Evolutionary conservation across 2,113 vertebrate species (phyloP).

Genomic region (Lichenostomus cassidix): DNA sequence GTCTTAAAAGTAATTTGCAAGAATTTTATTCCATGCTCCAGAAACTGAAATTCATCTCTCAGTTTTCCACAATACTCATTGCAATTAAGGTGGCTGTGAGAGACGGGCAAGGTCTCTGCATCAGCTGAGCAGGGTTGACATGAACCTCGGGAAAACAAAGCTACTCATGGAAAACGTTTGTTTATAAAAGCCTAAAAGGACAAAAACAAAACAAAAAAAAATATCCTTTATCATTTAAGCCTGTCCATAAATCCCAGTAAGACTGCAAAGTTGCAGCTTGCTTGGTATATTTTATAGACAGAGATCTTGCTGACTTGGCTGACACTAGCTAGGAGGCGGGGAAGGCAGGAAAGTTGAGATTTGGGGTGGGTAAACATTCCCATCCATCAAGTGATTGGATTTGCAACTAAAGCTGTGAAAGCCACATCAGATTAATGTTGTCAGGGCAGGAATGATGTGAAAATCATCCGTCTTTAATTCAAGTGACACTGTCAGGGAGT

Average conservation of each 20-base stretch:
- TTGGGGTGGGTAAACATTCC: constrained; percentile 60
- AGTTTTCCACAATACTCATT: not conserved
- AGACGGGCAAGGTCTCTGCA: not conserved
- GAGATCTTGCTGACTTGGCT: constrained; percentile 57
- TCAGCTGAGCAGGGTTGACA: not conserved
- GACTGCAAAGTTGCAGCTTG: constrained; percentile 18
- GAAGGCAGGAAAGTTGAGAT: constrained; percentile 31
- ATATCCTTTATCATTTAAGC: not conserved
- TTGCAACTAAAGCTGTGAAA: constrained; percentile 43
- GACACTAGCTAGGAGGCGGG: constrained; percentile 31
- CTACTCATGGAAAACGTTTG: constrained; percentile 20
- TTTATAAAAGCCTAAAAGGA: constrained; percentile 57
- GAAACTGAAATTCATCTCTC: not conserved
- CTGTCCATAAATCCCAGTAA: constrained; percentile 9
- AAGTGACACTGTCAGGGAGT: not conserved
- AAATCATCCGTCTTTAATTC: not conserved
- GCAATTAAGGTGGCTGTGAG: not conserved
- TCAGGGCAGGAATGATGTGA: constrained; percentile 29
- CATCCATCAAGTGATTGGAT: constrained; percentile 29
- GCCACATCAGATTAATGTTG: constrained; percentile 36
- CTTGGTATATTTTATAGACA: constrained; percentile 59
- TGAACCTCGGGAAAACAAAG: constrained; percentile 15
- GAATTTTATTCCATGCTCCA: not conserved
- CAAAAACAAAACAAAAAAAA: not conserved
- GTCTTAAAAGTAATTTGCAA: not conserved